Evolutionary conservation across 2,888 invertebrate genomes (phyloP), one percentile per base, ranked within the genome.

Genomic region (Zaprionus obscuricornis): DNA sequence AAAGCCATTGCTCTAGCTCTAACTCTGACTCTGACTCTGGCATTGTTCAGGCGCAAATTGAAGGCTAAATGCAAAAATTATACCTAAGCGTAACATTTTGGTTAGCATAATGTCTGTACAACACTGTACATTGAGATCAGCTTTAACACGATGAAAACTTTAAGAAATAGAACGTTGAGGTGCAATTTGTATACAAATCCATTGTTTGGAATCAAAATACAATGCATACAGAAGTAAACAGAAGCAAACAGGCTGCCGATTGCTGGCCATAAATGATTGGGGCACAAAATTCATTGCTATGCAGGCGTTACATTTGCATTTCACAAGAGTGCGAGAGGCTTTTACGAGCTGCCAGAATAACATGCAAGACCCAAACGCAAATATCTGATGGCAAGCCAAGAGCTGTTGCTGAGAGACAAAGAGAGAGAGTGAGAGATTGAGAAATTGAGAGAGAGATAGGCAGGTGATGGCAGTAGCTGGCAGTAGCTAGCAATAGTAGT

Each of bases 41-140:
- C 42, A 59, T 49, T 54, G 65, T 36, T 50, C 46, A 33, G 29
- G 72, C 37, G 37, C 67, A 75, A 82, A 75, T 74, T 75, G 64
- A 68, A 71, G 76, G 65, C 69, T 77, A 77, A 77, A 83, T 81
- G 72, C 83, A 79, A 69, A 79, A 83, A 70, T 69, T 70, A 83
- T 69, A 77, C 79, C 72, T 83, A 59, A 64, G 67, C 66, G 66
- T 75, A 64, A 54, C 51, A 64, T 67, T 70, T 65, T 43, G 57
- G 33, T 56, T 49, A 54, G 29, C 59, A 57, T 49, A 34, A 43
- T 68, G 54, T 16, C 46, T 18, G 36, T 49, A 26, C 11, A n/a
- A 34, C 17, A 14, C 3, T 1, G 29, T 31, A 16, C 14, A 20
- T 2, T n/a, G 10, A 31, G 16, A 24, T 22, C 33, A 43, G 49